Conservation (phyloP, 2,797 vertebrate species). For the Gallinago nigripennis region DNA sequence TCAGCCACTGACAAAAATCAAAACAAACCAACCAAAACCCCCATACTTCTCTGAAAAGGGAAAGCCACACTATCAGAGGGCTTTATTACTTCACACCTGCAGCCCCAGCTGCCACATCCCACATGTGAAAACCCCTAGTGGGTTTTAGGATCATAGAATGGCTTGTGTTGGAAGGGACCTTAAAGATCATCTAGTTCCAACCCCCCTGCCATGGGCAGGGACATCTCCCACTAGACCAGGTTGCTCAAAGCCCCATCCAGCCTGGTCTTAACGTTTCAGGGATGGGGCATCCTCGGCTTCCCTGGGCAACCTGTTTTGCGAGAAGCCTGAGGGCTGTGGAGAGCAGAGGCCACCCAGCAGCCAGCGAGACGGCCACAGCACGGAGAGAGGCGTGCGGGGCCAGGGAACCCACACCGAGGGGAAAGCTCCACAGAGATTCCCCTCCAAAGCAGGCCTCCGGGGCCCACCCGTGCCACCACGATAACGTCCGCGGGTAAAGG, state of each 20-base stretch:
- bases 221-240: too few species aligned
- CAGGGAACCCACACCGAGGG: too few species aligned
- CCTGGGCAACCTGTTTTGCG: not conserved
- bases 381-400: not conserved
- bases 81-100: not conserved
- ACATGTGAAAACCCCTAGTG: not conserved
- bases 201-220: too few species aligned
- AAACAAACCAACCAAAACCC: not conserved
- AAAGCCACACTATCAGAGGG: rapidly evolving
- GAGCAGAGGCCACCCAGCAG: not conserved
- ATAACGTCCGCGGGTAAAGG: rapidly evolving
- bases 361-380: not conserved
- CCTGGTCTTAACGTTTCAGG: too few species aligned
- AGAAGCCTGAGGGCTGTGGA: not conserved
- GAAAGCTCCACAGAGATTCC: not conserved
- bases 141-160: too few species aligned
- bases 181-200: too few species aligned
- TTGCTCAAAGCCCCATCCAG: too few species aligned
- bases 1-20: not conserved
- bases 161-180: too few species aligned
- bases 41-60: not conserved
- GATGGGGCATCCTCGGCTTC: too few species aligned
- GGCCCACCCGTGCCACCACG: rapidly evolving
- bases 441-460: not conserved
- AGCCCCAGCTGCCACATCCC: not conserved